phyloP scores from a whole-genome alignment of 2,113 vertebrate genomes.

The Oreotrochilus melanogaster region DNA sequence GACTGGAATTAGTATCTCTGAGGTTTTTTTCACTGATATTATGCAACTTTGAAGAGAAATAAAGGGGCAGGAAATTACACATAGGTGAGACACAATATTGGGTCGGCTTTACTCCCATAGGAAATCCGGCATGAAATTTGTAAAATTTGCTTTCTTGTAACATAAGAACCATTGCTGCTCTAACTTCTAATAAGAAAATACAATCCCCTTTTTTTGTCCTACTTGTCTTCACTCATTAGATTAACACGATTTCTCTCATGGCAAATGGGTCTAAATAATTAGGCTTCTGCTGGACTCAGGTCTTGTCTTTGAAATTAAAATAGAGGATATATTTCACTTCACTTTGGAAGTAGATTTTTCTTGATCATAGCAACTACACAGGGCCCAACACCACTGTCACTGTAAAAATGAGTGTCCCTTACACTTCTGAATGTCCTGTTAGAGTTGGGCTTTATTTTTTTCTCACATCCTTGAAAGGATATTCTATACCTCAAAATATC shows the following conservation, averaged over 20 bases:
- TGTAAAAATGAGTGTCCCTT: background rate
- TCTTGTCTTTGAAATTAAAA: background rate
- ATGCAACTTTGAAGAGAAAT: background rate
- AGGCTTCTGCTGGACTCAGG: background rate
- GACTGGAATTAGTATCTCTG: background rate
- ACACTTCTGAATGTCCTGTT: background rate
- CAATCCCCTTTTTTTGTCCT: background rate
- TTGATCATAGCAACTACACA: background rate
- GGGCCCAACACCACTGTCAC: background rate
- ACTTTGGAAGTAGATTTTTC: background rate
- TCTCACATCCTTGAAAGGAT: background rate
- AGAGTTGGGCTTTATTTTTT: background rate
- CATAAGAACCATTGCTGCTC: background rate
- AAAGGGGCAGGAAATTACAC: background rate
- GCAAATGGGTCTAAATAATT: background rate
- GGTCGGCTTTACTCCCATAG: background rate
- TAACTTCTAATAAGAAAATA: background rate
- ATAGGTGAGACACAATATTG: background rate
- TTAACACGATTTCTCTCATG: background rate
- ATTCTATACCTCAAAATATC: background rate
- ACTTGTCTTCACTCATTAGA: background rate
- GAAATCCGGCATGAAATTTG: background rate
- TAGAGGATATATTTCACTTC: background rate
- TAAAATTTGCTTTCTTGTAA: background rate
- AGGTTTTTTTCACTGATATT: background rate